These are phyloP conservation scores for Erythrocercus mccallii DNA, from an alignment of 2,113 vertebrate genomes.

Conservation along the genomic window DNA sequence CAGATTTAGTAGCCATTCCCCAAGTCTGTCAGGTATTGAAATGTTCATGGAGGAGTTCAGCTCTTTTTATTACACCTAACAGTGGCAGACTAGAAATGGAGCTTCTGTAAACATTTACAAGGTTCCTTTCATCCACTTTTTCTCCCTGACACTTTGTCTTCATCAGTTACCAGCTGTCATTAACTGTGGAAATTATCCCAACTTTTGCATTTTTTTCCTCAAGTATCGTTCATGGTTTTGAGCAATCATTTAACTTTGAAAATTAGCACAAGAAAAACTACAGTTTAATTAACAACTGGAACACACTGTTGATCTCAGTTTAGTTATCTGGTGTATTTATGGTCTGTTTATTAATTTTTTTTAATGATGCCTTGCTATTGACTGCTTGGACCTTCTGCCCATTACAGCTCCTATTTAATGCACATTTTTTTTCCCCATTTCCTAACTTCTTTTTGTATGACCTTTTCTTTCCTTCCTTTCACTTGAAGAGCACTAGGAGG, in stretches of 20 bases:
- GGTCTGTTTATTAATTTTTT: not conserved
- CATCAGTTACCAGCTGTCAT: not conserved
- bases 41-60: not conserved
- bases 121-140: not conserved
- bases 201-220: not conserved
- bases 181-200: not conserved
- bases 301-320: not conserved
- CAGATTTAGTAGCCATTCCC: not conserved
- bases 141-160: not conserved
- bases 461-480: not conserved
- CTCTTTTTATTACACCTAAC: not conserved
- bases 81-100: not conserved
- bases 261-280: not conserved
- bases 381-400: not conserved
- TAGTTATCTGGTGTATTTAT: not conserved
- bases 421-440: not conserved
- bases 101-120: not conserved
- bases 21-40: not conserved
- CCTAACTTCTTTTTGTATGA: not conserved
- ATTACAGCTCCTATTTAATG: not conserved
- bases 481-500: not conserved
- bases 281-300: not conserved
- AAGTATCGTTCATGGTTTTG: not conserved
- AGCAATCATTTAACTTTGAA: not conserved
- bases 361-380: not conserved